These are phyloP conservation scores for Peucedramus taeniatus DNA, from an alignment of 2,113 vertebrate genomes.

Conservation along the genomic window DNA sequence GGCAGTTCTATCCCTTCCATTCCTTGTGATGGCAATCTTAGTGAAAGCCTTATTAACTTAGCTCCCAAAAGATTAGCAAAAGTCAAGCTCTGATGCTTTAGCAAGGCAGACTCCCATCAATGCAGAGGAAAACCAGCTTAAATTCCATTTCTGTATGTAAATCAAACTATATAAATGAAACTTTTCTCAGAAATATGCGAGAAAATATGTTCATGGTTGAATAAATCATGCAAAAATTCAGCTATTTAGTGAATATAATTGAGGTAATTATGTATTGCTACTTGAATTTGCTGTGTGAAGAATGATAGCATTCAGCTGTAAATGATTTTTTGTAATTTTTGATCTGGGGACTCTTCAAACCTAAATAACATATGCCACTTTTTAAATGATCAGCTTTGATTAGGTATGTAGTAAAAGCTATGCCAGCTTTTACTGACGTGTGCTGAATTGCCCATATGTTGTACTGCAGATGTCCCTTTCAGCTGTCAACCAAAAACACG, in stretches of 20 bases:
- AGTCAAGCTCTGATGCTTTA: neutral
- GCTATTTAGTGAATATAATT: neutral
- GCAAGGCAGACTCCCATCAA: neutral
- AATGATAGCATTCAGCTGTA: neutral
- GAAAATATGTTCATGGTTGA: neutral
- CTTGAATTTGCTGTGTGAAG: neutral
- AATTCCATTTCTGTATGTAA: neutral
- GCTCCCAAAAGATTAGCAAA: neutral
- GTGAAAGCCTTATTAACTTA: neutral
- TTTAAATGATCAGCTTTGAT: neutral
- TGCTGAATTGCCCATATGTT: neutral
- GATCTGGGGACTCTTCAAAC: neutral
- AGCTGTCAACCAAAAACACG: constrained; percentile 7
- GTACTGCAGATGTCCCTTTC: constrained; percentile 18
- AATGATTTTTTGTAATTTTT: neutral
- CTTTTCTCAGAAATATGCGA: neutral
- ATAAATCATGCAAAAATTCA: neutral
- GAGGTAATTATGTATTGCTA: neutral
- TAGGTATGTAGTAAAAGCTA: too few species aligned
- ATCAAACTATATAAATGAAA: neutral
- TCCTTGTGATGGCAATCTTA: neutral
- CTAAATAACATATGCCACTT: neutral
- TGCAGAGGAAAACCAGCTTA: neutral
- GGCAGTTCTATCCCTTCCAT: neutral
- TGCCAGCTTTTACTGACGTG: neutral